phyloP scores from a whole-genome alignment of 2,888 invertebrate species.

The Tetheella fluctuosa region DNA sequence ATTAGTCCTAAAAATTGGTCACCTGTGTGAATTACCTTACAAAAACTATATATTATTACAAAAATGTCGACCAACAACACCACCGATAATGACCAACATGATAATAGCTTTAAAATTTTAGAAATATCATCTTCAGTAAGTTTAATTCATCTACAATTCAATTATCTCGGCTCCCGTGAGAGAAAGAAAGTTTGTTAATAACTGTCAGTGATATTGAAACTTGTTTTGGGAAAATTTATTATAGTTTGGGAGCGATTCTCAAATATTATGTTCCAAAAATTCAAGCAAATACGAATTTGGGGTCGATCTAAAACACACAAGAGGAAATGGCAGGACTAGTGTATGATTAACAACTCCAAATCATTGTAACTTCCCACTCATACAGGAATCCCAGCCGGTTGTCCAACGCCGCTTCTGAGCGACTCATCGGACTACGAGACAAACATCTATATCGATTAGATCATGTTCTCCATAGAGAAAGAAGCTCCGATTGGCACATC shows the following conservation, averaged over 20 bases:
- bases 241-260: not conserved
- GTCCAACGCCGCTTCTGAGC: constrained; percentile 50
- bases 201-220: not conserved
- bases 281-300: not conserved
- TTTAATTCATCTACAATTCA: not conserved
- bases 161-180: not conserved
- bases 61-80: not conserved
- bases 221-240: not conserved
- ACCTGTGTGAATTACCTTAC: not conserved
- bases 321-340: too few relatives aligned
- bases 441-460: constrained; percentile 27
- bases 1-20: not conserved
- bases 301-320: too few relatives aligned
- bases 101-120: not conserved
- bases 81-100: not conserved
- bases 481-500: too few relatives aligned
- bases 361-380: not conserved
- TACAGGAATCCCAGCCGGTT: constrained; percentile 30
- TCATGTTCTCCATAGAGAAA: too few relatives aligned
- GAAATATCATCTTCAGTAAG: not conserved
- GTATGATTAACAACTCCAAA: not conserved
- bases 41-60: too few relatives aligned
- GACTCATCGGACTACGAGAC: constrained; percentile 29
- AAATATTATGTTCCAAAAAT: not conserved
- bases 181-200: not conserved